Evolutionary conservation across 2,888 invertebrate genomes (phyloP).

Genomic region (Xestia rhomboidea): DNA sequence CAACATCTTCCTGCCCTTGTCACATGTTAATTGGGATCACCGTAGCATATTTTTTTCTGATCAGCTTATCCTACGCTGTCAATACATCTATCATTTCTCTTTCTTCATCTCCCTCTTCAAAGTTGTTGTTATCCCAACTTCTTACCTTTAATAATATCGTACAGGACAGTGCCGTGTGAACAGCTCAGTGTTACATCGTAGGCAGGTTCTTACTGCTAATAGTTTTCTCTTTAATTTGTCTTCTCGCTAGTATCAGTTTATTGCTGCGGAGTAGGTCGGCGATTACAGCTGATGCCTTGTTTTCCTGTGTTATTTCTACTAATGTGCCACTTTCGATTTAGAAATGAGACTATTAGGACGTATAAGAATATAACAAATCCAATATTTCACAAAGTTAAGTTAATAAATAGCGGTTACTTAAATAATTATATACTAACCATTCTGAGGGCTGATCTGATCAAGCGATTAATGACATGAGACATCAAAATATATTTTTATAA

Average conservation of each 20-base stretch:
- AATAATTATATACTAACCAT: neutral
- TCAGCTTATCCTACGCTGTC: neutral
- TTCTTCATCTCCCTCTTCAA: neutral
- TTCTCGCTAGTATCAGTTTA: conserved; percentile 30
- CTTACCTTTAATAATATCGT: conserved; percentile 1
- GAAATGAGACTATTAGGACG: neutral
- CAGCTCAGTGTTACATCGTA: conserved; percentile 46
- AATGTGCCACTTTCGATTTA: neutral
- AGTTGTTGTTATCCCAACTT: neutral
- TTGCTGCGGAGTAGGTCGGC: conserved; percentile 32
- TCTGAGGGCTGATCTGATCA: neutral
- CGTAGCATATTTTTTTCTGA: neutral
- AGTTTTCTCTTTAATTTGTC: conserved; percentile 51
- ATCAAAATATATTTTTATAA: neutral
- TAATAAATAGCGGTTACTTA: neutral
- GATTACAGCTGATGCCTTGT: conserved; percentile 19
- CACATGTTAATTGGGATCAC: neutral
- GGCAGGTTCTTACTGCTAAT: conserved; percentile 31
- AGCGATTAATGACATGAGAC: neutral
- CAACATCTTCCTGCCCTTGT: neutral
- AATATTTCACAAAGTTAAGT: neutral
- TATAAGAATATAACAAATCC: neutral
- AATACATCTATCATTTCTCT: neutral
- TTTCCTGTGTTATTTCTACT: conserved; percentile 33
- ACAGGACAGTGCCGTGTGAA: neutral